A percentile compares a stretch with the other conserved stretches of the same genome.
These are phyloP conservation scores for Silurus lanzhouensis DNA, from an alignment of 2,797 vertebrate species.

Conservation along the genomic window DNA sequence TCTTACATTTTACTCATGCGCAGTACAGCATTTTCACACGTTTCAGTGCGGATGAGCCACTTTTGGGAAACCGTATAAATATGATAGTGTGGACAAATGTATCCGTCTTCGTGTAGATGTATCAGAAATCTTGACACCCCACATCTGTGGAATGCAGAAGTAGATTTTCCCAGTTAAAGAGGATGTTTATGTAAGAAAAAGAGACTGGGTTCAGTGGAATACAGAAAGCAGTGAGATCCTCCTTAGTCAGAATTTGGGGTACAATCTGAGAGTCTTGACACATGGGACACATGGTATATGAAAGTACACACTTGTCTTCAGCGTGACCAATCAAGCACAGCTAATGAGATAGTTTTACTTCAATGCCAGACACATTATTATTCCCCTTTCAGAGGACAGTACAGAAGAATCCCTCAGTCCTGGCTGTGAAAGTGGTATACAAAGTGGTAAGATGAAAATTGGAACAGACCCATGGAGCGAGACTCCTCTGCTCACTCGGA, in stretches of 20 bases:
- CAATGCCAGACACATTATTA: neutral
- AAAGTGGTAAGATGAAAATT: slow-evolving; percentile 7
- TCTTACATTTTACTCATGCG: no score
- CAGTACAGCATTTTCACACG: no score
- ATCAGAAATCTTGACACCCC: neutral
- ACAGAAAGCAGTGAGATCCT: neutral
- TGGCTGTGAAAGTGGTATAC: slow-evolving; percentile 36
- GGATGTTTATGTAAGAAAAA: neutral
- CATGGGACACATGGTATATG: neutral
- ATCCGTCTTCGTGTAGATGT: no score
- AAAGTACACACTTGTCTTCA: neutral
- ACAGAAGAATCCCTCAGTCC: neutral
- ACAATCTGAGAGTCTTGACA: neutral
- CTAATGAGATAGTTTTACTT: neutral
- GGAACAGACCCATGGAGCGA: slow-evolving; percentile 45
- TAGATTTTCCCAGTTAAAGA: neutral
- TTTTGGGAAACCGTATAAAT: no score
- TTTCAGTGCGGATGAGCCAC: no score
- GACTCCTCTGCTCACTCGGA: slow-evolving; percentile 44
- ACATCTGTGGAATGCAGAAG: no score
- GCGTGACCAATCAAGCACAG: neutral
- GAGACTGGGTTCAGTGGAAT: neutral
- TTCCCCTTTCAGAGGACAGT: neutral
- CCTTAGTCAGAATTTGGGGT: neutral
- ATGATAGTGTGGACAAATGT: no score